Percentiles rank a stretch among this genome's conserved stretches.
Conservation (phyloP, 2,113 vertebrate genomes). For the Phoxinus phoxinus region DNA sequence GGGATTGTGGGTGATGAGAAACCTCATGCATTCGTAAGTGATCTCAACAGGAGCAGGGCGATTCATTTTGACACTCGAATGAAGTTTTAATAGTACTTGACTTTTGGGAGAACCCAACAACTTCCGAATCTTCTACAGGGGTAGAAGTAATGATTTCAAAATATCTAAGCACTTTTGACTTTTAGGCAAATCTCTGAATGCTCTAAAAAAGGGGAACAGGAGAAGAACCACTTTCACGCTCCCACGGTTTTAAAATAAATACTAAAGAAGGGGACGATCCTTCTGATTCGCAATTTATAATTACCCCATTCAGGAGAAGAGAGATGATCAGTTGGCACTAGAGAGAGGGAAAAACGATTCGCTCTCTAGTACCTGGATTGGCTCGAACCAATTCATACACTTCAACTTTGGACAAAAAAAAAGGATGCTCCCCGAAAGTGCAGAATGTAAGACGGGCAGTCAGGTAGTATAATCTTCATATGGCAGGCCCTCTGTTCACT, state of each 20-base stretch:
- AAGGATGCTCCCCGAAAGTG: slow-evolving; percentile 61
- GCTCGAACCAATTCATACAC: slow-evolving; percentile 55
- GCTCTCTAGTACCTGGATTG: slow-evolving; percentile 45
- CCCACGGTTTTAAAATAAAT: slow-evolving; percentile 39
- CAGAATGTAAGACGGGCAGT: slow-evolving; percentile 66
- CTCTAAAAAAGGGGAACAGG: slow-evolving; percentile 31
- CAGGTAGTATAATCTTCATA: slow-evolving; percentile 64
- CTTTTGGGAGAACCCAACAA: background rate
- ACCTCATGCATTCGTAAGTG: slow-evolving; percentile 89
- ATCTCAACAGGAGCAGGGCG: slow-evolving; percentile 97
- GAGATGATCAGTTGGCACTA: slow-evolving; percentile 42
- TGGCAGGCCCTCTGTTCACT: slow-evolving; percentile 83
- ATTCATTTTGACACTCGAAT: slow-evolving; percentile 87
- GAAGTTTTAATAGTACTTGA: slow-evolving; percentile 20
- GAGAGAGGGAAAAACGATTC: slow-evolving; percentile 44
- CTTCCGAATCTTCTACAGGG: background rate
- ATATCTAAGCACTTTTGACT: slow-evolving; percentile 5
- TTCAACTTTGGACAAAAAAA: slow-evolving; percentile 57
- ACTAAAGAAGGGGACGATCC: slow-evolving; percentile 59
- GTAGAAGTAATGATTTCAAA: slow-evolving; percentile 7
- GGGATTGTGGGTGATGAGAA: slow-evolving; percentile 98
- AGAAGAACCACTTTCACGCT: background rate
- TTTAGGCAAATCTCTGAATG: slow-evolving; percentile 29
- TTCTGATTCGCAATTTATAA: slow-evolving; percentile 57
- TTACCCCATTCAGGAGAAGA: slow-evolving; percentile 70